Base-by-base conservation (phyloP, 2,888 invertebrate genomes). In the Operophtera brumata region DNA sequence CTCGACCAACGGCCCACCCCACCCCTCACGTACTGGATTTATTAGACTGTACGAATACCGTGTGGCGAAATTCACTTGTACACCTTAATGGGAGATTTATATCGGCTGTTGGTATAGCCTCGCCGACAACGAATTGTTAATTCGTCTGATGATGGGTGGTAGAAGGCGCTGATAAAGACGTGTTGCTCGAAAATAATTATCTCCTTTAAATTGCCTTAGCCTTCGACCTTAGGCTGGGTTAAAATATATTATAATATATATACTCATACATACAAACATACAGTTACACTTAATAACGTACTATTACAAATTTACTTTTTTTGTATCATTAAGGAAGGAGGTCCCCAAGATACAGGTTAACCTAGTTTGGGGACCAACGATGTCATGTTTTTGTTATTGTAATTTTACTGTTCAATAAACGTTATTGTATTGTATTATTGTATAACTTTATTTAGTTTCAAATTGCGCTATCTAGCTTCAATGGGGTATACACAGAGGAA, bases 21-120 rank as follows among this genome's bases (percentile, higher is more conserved):
- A 58, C 59, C 60, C 52, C 65, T 54, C 70, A 72, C 75, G 71
- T 73, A 62, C 67, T 59, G 61, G 69, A 78, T 80, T 78, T 80
- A 79, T 78, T 69, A 71, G 65, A 67, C 62, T 67, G 70, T 67
- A 69, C 66, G 66, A 65, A 69, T 66, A 75, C 73, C 75, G 75
- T 74, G 71, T 72, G 75, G 70, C 60, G 68, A 78, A 75, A 73
- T 75, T 76, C 71, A 72, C 72, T 78, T 70, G 72, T 73, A 75
- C 70, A 69, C 72, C 69, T 69, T 69, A 70, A 71, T 72, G 59
- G 68, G 55, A 67, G 73, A 76, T 75, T 75, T 73, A 77, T 77
- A 67, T 69, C 65, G 57, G 45, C 44, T 46, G 57, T 49, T 54
- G 12, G 50, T 11, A 25, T 20, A 39, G 61, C 54, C 57, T 62